Conservation (phyloP, 2,113 vertebrate genomes). For the Dasyurus viverrinus region DNA sequence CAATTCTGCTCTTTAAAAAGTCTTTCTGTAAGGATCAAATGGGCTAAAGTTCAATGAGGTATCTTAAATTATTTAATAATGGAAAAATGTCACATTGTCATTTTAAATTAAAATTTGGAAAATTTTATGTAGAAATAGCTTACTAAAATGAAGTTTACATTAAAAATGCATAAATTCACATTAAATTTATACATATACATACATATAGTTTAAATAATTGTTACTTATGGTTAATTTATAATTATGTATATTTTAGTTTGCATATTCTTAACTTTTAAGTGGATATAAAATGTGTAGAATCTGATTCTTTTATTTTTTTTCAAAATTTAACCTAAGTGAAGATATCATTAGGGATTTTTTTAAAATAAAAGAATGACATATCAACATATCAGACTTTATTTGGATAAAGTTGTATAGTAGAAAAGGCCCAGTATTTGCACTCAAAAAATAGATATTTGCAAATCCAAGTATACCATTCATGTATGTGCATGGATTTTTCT, state of each 20-base stretch:
- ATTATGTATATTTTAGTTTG: background rate
- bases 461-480: too few species aligned
- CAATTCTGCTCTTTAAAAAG: background rate
- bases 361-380: background rate
- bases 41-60: background rate
- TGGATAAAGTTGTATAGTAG: background rate
- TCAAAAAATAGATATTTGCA: background rate
- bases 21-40: too few species aligned
- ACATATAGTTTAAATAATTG: background rate
- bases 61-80: background rate
- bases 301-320: background rate
- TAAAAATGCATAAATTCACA: background rate
- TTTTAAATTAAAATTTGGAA: background rate
- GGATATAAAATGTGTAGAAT: background rate
- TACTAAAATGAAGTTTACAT: background rate
- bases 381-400: background rate
- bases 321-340: background rate
- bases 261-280: background rate
- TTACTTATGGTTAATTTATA: background rate
- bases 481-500: too few species aligned
- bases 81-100: background rate
- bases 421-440: too few species aligned
- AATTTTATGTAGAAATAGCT: background rate
- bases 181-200: background rate
- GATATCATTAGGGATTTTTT: background rate